Evolutionary conservation across 2,888 invertebrate genomes (phyloP), one percentile per base, ranked within the genome.

Genomic region (Scaptomyza caliginosa): DNA sequence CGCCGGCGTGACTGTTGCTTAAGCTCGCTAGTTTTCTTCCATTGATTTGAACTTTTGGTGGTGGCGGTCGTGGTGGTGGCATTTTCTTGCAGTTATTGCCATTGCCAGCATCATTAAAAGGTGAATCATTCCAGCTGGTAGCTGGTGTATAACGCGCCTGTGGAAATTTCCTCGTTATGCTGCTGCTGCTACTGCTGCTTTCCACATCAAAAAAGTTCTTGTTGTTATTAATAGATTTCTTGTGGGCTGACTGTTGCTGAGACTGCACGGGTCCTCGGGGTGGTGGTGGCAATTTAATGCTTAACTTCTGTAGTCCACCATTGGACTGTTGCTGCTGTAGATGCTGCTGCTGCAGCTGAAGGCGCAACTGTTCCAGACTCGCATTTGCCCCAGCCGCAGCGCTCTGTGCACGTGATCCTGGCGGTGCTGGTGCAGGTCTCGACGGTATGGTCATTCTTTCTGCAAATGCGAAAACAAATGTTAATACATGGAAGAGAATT

Each of bases 51-150:
- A 89, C 74, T 74, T 88, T 88, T 7, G 91, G 91, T 59, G 91
- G 91, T 62, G 91, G 91, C 32, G 91, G 91, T 55, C 91, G 82
- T 21, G 91, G 91, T 45, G 91, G 91, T 43, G 91, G 90, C 64
- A 88, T 80, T 66, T 90, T 91, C 71, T 89, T 90, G 34, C 63
- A 76, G 51, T 72, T 85, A 38, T 49, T 62, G 39, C 64, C 67
- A 49, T 54, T 56, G 36, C 13, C 39, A 4, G 49, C 28, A 1
- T 48, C 21, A 50, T 88, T 88, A 46, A 91, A 91, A 3, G 90
- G 89, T 28, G 87, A 69, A 59, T 89, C 91, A 73, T 90, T 88
- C 91, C 91, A 91, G 63, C 88, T 89, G 34, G 91, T 91, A 46
- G 90, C 84, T 16, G 91, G 90, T 45, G 90, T 88, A 59, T 91